Percentiles rank a stretch among this genome's conserved stretches.
Evolutionary conservation across 2,888 invertebrate species (phyloP).

Genomic region (Cephalotes varians): DNA sequence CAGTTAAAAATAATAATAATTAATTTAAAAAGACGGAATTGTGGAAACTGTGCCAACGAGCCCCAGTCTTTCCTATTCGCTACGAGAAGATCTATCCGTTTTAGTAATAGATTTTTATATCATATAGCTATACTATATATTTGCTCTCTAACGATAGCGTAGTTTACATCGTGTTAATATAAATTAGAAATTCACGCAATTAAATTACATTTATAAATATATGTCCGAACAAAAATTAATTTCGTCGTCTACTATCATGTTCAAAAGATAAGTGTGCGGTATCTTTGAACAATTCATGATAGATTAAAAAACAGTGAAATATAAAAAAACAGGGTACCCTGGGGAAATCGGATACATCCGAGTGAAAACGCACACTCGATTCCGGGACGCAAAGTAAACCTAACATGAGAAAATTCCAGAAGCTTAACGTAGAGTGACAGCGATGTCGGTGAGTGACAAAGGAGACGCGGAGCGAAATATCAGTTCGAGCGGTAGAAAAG

Average conservation of each 20-base stretch:
- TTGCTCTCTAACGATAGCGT: neutral
- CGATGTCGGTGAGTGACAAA: neutral
- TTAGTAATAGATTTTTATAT: conserved; percentile 2
- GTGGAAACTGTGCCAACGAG: too few relatives aligned
- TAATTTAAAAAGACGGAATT: too few relatives aligned
- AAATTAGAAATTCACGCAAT: neutral
- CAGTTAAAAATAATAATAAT: too few relatives aligned
- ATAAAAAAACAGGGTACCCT: neutral
- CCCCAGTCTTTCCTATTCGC: too few relatives aligned
- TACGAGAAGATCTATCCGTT: neutral
- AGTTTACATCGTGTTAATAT: neutral
- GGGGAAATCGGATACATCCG: neutral
- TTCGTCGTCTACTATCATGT: neutral
- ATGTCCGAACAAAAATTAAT: neutral
- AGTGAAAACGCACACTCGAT: neutral
- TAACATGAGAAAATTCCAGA: neutral
- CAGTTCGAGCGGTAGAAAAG: conserved; percentile 15
- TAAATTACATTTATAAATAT: neutral
- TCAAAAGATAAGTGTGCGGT: neutral
- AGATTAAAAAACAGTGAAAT: neutral
- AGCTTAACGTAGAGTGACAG: neutral
- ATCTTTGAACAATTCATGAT: neutral
- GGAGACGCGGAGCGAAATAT: neutral
- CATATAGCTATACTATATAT: neutral
- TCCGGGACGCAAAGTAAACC: neutral